These are phyloP conservation scores for Drosophila sechellia DNA, from an alignment of 1,140 invertebrate species.

Conservation along the genomic window DNA sequence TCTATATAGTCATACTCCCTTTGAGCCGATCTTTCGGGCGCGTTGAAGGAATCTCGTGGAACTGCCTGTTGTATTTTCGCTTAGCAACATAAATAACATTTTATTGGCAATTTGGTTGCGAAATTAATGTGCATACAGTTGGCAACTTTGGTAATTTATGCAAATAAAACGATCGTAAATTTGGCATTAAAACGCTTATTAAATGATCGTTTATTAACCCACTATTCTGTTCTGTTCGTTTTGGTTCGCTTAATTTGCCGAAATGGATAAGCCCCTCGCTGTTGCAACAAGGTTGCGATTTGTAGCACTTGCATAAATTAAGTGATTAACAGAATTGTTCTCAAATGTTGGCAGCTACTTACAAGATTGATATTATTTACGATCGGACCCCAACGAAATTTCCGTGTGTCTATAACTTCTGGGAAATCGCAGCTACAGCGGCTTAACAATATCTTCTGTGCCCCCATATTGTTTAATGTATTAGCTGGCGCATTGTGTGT, in stretches of 20 bases:
- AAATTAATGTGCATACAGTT: constrained; percentile 81
- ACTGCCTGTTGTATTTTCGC: constrained; percentile 29
- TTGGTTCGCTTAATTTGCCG: constrained; percentile 1
- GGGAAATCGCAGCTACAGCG: constrained; percentile 44
- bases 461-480: constrained; percentile 73
- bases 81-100: constrained; percentile 80
- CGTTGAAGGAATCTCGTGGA: constrained; percentile 56
- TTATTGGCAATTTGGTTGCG: constrained; percentile 80
- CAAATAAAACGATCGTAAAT: constrained; percentile 84
- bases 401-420: constrained; percentile 57
- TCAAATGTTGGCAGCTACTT: constrained; percentile 76
- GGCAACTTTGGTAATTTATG: constrained; percentile 83
- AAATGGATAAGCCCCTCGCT: constrained; percentile 47
- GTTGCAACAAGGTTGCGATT: constrained; percentile 74
- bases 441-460: constrained; percentile 5
- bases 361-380: constrained; percentile 71
- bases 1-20: constrained; percentile 46
- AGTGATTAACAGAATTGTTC: constrained; percentile 76
- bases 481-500: constrained; percentile 77
- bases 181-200: constrained; percentile 84
- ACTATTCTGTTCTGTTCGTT: not conserved
- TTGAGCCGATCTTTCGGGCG: constrained; percentile 9
- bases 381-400: constrained; percentile 12
- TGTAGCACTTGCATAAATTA: constrained; percentile 72
- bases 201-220: constrained; percentile 80